Conservation (phyloP, 2,888 invertebrate species). For the Cartodere bifasciata region DNA sequence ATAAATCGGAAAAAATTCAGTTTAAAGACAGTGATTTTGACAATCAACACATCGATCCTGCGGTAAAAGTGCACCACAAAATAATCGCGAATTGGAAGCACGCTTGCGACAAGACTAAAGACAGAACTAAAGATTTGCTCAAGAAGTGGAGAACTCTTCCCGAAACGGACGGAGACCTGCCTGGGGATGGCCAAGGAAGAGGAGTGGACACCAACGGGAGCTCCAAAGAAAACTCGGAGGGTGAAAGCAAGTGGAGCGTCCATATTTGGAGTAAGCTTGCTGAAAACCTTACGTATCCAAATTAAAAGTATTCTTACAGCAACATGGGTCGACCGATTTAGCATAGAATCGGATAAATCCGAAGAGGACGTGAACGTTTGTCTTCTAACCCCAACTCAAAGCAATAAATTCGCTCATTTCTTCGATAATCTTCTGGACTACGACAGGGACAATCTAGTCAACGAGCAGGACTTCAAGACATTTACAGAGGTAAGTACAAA, state of each 20-base stretch:
- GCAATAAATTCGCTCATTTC: slow-evolving; percentile 58
- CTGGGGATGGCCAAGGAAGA: slow-evolving; percentile 30
- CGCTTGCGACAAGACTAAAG: slow-evolving; percentile 63
- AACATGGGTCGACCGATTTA: slow-evolving; percentile 63
- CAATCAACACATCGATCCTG: slow-evolving; percentile 30
- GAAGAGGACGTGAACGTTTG: slow-evolving; percentile 43
- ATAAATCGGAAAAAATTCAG: slow-evolving; percentile 33
- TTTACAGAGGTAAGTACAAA: slow-evolving; percentile 45
- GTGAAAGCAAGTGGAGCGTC: slow-evolving; percentile 57
- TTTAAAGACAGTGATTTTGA: slow-evolving; percentile 26
- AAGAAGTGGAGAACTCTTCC: slow-evolving; percentile 58
- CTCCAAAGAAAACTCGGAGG: slow-evolving; percentile 30
- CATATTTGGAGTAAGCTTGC: slow-evolving; percentile 58
- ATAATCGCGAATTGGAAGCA: slow-evolving; percentile 63
- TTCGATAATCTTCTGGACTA: slow-evolving; percentile 58
- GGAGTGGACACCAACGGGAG: slow-evolving; percentile 32
- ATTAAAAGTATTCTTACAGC: slow-evolving; percentile 35
- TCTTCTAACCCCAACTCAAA: slow-evolving; percentile 49
- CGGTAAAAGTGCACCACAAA: slow-evolving; percentile 53
- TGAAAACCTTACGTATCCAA: slow-evolving; percentile 1
- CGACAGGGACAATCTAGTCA: slow-evolving; percentile 58
- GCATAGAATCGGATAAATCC: slow-evolving; percentile 44
- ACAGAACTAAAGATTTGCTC: slow-evolving; percentile 58
- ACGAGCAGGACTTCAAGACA: slow-evolving; percentile 55
- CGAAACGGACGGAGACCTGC: slow-evolving; percentile 43